Base-by-base conservation (phyloP, 2,888 invertebrate genomes). In the Cancer borealis region DNA sequence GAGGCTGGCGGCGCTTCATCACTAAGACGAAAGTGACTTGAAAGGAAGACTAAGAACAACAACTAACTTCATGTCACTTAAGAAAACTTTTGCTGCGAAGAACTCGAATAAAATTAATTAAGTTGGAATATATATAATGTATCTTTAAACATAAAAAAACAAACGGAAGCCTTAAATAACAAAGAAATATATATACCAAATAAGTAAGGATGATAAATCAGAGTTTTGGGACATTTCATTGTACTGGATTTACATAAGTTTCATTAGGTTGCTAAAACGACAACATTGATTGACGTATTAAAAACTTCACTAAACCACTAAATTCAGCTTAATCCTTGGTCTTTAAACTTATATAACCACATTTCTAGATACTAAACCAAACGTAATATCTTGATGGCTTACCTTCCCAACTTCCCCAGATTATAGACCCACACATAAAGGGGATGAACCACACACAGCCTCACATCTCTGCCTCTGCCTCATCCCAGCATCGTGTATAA, bases 1-100 rank as follows among this genome's bases (percentile, higher is more conserved):
- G 8, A 39, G 14, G 84, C 84, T 39, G 73, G 12, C 17, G 84
- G 84, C 3, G 84, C 39, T 39, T 84, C 84, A 84, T 39, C 84
- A 84, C 84, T 14, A 39, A 30, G 26, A 39, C 39, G 84, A 12
- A 84, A 39, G 84, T 39, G 39, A 84, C 39, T 26, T 39, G 39
- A 39, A 84, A 84, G 84, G 84, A 84, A 84, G 84, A 84, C 84
- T 17, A 84, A 84, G 84, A 84, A 84, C 2, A 84, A 84, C 84
- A 84, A 8, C 84, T 39, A 84, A 84, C 84, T 84, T 39, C 84
- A 10, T 39, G 30, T 84, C 84, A 84, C 84, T 12, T 84, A 84
- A 84, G 39, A 84, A 26, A 84, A 84, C 84, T 39, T 84, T 84
- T 39, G 12, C 39, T 30, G 84, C 39, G 17, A 84, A 84, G 39